phyloP scores from a whole-genome alignment of 2,888 invertebrate genomes.

The Odiellus spinosus region DNA sequence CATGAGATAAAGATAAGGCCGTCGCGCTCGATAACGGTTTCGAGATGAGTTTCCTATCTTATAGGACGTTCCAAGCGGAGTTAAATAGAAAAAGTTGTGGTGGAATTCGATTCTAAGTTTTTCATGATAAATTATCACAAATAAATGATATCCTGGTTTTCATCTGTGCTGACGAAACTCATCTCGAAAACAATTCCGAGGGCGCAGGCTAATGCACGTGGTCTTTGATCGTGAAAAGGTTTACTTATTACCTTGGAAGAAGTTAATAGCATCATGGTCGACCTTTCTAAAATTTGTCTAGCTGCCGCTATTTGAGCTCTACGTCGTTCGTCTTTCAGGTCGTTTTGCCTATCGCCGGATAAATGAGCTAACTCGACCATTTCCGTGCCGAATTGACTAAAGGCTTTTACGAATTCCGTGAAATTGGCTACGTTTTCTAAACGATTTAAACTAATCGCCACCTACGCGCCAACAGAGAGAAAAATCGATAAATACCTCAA shows the following conservation, averaged over 20 bases:
- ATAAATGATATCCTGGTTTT: too few species aligned
- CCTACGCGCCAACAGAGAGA: slow-evolving; percentile 14
- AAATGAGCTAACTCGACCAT: slow-evolving; percentile 96
- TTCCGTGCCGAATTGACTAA: slow-evolving; percentile 94
- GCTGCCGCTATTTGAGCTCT: slow-evolving; percentile 96
- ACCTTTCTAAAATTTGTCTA: slow-evolving; percentile 80
- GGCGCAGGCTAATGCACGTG: too few species aligned
- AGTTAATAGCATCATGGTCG: slow-evolving; percentile 90
- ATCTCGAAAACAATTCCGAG: too few species aligned
- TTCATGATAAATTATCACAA: too few species aligned
- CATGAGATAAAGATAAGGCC: too few species aligned
- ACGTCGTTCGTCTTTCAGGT: slow-evolving; percentile 64
- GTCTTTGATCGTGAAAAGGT: too few species aligned
- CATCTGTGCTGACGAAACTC: too few species aligned
- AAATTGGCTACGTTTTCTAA: slow-evolving; percentile 37
- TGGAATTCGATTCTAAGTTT: too few species aligned
- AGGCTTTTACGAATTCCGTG: slow-evolving; percentile 95
- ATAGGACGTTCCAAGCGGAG: too few species aligned
- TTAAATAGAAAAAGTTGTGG: too few species aligned
- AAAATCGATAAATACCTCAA: too few species aligned
- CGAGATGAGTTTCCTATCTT: background rate
- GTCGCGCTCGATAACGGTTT: background rate
- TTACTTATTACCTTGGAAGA: slow-evolving; percentile 63
- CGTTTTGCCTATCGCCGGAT: slow-evolving; percentile 62
- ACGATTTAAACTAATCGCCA: slow-evolving; percentile 23